Conservation (phyloP, 2,888 invertebrate species). For the Philereme vetulata region DNA sequence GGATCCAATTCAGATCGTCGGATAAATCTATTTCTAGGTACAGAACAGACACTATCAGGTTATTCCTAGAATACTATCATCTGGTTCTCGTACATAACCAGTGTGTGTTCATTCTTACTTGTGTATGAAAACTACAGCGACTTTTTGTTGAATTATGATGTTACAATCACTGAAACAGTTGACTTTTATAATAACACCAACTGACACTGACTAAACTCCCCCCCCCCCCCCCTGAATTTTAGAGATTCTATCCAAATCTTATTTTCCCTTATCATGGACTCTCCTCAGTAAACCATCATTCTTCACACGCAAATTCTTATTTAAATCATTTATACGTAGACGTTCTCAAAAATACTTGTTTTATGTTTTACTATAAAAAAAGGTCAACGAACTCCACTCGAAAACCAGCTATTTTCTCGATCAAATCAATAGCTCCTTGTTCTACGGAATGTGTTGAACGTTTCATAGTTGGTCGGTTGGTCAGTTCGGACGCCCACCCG, state of each 20-base stretch:
- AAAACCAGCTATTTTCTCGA: conserved; percentile 54
- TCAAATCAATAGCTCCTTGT: conserved; percentile 45
- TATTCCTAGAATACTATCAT: conserved; percentile 17
- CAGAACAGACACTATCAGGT: conserved; percentile 6
- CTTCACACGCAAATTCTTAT: conserved; percentile 5
- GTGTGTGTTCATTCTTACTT: conserved; percentile 13
- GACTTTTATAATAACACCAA: neutral
- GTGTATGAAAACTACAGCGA: conserved; percentile 4
- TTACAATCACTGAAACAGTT: neutral
- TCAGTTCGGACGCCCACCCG: conserved; percentile 54
- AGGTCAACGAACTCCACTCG: conserved; percentile 62
- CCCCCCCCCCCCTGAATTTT: no score
- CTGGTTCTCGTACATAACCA: neutral
- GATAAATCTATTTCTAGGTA: conserved; percentile 6
- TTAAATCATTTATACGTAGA: conserved; percentile 20
- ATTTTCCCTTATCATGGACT: neutral
- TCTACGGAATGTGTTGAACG: conserved; percentile 39
- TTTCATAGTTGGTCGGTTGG: conserved; percentile 49
- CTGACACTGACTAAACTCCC: no score
- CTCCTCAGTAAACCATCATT: neutral
- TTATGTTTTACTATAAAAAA: conserved; percentile 33
- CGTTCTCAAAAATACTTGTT: conserved; percentile 18
- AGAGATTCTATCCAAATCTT: no score
- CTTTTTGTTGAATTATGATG: neutral
- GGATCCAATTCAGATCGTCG: conserved; percentile 10